Evolutionary conservation across 2,888 invertebrate species (phyloP).

Genomic region (Oxycera nigricornis): DNA sequence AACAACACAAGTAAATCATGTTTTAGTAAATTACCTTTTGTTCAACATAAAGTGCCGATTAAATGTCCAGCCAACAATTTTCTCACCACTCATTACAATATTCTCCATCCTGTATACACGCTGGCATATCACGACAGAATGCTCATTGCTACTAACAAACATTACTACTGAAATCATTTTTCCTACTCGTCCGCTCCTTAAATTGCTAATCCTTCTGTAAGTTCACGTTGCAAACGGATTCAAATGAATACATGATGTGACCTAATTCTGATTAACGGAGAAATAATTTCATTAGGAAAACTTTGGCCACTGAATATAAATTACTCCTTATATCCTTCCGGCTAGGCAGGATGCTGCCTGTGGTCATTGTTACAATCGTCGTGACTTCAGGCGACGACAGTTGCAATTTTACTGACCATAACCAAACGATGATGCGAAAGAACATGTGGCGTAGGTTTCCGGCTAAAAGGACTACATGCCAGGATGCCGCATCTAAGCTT

Average conservation of each 20-base stretch:
- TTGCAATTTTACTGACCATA: too few species aligned
- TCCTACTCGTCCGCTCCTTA: background rate
- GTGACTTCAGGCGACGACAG: too few species aligned
- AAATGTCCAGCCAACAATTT: too few species aligned
- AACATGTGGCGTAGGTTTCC: background rate
- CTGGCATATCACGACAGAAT: too few species aligned
- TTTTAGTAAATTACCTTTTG: too few species aligned
- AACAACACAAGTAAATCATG: too few species aligned
- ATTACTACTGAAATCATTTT: background rate
- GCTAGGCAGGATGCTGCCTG: too few species aligned
- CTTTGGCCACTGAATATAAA: constrained; percentile 27
- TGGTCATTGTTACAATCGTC: too few species aligned
- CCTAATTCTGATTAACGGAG: constrained; percentile 21
- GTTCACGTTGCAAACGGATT: background rate
- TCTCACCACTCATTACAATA: too few species aligned
- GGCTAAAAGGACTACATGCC: background rate
- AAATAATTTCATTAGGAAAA: constrained; percentile 27
- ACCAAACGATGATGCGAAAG: background rate
- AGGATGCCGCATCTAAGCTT: too few species aligned
- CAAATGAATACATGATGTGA: constrained; percentile 16
- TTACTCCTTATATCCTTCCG: constrained; percentile 18
- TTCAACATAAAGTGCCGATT: too few species aligned
- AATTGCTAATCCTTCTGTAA: background rate
- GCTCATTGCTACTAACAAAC: background rate
- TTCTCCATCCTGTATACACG: too few species aligned